phyloP scores from a whole-genome alignment of 1,140 invertebrate genomes.

The Caenorhabditis remanei region DNA sequence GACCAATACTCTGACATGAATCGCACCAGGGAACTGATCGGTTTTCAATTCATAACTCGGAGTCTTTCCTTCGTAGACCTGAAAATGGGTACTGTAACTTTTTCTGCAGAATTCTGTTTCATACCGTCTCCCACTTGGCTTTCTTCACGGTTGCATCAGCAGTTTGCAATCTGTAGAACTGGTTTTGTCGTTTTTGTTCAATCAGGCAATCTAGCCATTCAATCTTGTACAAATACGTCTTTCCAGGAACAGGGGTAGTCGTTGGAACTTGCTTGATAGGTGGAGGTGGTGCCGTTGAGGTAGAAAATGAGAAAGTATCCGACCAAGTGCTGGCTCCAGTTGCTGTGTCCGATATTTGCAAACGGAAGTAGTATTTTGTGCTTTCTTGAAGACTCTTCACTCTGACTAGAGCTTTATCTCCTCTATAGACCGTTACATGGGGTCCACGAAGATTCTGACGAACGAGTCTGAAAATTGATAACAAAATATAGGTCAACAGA shows the following conservation, averaged over 20 bases:
- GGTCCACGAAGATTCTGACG: not conserved
- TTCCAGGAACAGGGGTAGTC: not conserved
- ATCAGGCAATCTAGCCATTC: not conserved
- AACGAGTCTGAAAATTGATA: not conserved
- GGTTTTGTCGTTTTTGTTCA: not conserved
- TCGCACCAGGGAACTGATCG: not conserved
- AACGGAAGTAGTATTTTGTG: not conserved
- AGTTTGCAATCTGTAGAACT: not conserved
- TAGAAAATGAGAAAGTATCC: not conserved
- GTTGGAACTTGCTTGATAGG: not conserved
- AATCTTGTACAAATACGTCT: not conserved
- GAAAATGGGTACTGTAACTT: not conserved
- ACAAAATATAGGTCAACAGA: not conserved
- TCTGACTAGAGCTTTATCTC: not conserved
- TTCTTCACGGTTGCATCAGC: not conserved
- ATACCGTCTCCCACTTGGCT: not conserved
- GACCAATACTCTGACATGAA: constrained; percentile 14
- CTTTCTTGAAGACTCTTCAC: not conserved
- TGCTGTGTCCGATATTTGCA: not conserved
- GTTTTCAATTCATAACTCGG: not conserved
- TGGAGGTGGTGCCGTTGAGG: not conserved
- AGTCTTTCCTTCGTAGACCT: not conserved
- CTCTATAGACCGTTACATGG: not conserved
- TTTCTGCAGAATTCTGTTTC: not conserved
- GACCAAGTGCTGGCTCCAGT: not conserved